Conservation (phyloP, 2,113 vertebrate species). For the Phoxinus phoxinus region DNA sequence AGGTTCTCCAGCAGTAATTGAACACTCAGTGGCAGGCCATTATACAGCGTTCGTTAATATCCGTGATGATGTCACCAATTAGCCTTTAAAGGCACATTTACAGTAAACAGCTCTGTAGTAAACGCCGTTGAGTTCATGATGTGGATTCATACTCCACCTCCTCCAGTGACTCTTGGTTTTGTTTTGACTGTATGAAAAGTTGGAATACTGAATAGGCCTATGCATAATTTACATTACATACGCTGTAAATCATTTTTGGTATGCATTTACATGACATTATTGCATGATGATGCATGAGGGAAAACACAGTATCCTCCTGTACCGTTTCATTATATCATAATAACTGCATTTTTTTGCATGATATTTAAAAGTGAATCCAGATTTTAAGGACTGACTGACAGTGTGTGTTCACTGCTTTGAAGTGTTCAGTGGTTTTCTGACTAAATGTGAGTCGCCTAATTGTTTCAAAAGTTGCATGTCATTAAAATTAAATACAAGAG, state of each 20-base stretch:
- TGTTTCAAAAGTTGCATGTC: conserved; percentile 4
- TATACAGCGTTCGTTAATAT: conserved; percentile 38
- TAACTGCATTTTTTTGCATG: not conserved
- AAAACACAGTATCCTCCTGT: too few relatives aligned
- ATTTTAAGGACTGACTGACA: not conserved
- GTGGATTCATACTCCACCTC: not conserved
- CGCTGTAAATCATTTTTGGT: too few relatives aligned
- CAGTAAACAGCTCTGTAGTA: not conserved
- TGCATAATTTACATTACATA: too few relatives aligned
- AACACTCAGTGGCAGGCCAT: not conserved
- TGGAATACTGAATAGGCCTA: too few relatives aligned
- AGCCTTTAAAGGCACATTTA: not conserved
- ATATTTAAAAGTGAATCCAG: not conserved
- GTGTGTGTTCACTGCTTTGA: not conserved
- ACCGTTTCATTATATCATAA: not conserved
- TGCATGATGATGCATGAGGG: not conserved
- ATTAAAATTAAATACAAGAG: conserved; percentile 23
- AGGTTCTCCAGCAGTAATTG: not conserved
- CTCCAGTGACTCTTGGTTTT: not conserved
- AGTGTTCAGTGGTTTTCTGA: not conserved
- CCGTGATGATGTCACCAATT: conserved; percentile 28
- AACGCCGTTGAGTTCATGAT: not conserved
- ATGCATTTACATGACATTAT: not conserved
- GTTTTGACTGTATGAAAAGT: not conserved
- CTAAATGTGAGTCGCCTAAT: not conserved